Base-by-base conservation (phyloP, 2,888 invertebrate genomes). In the Leptinotarsa haldemani region DNA sequence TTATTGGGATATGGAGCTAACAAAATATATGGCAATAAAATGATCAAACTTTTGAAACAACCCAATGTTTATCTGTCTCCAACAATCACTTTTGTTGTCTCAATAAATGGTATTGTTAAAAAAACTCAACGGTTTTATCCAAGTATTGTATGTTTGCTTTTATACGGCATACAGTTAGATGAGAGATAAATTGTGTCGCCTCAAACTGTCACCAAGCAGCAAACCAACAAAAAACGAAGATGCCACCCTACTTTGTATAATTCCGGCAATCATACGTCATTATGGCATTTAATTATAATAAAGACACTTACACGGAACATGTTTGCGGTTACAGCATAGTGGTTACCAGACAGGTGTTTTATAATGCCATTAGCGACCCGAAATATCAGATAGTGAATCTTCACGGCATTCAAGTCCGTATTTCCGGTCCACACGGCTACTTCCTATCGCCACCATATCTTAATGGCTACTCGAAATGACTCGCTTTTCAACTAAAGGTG, bases 331-430 rank as follows among this genome's bases (percentile, higher is more conserved):
- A 72, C 67, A 64, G 65, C 70, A 70, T 66, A 75, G 73, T 73
- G 68, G 76, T 80, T 76, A 78, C 72, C 68, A 78, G 82, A 83
- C 83, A 83, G 83, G 83, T 83, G 83, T 81, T 83, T 80, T 79
- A 78, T 77, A 82, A 80, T 80, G 80, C 82, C 82, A 82, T 81
- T 82, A 82, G 82, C 81, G 80, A 80, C 71, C 80, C 80, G 80
- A 79, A 82, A 82, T 83, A 83, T 83, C 82, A 80, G 80, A 81
- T 80, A 81, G 81, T 79, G 82, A 81, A 84, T 84, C 84, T 84
- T 84, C 83, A 84, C 84, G 83, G 83, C 83, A 76, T 80, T 81
- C 82, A 82, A 79, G 80, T 80, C 79, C 80, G 81, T 80, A 82
- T 80, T 84, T 84, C 84, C 84, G 84, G 83, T 83, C 82, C 76